Evolutionary conservation across 2,888 invertebrate species (phyloP).

Genomic region (Clunio marinus): DNA sequence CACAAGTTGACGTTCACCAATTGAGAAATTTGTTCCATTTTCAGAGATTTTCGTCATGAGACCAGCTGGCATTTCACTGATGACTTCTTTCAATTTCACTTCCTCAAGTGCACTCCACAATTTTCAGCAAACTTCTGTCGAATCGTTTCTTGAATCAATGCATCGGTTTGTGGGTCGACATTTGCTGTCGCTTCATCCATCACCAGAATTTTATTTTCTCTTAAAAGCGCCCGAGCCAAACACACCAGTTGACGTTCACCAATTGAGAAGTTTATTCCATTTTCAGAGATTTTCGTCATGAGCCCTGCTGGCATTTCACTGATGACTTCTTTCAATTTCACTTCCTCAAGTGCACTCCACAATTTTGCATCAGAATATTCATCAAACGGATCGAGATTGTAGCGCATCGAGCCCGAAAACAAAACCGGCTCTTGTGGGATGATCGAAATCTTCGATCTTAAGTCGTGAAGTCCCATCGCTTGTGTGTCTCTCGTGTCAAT

Average conservation of each 20-base stretch:
- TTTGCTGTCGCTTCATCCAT: slow-evolving; percentile 92
- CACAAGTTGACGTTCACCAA: slow-evolving; percentile 85
- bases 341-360: slow-evolving; percentile 81
- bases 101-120: slow-evolving; percentile 61
- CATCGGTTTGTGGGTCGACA: slow-evolving; percentile 84
- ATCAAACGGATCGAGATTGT: slow-evolving; percentile 86
- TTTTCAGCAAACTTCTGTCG: slow-evolving; percentile 69
- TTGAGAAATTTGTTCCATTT: slow-evolving; percentile 79
- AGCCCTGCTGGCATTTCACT: slow-evolving; percentile 62
- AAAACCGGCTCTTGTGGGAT: slow-evolving; percentile 82
- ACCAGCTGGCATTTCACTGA: slow-evolving; percentile 61
- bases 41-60: slow-evolving; percentile 70
- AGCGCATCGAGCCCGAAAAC: slow-evolving; percentile 80
- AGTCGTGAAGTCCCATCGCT: slow-evolving; percentile 66
- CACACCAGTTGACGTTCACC: slow-evolving; percentile 89
- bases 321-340: slow-evolving; percentile 67
- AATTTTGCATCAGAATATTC: slow-evolving; percentile 71
- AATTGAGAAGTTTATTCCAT: slow-evolving; percentile 81
- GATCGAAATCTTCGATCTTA: slow-evolving; percentile 73
- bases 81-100: slow-evolving; percentile 68
- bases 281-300: slow-evolving; percentile 67
- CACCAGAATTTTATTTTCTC: slow-evolving; percentile 77
- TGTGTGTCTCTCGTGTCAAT: slow-evolving; percentile 75
- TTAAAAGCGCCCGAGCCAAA: slow-evolving; percentile 79
- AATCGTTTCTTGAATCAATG: slow-evolving; percentile 76